Evolutionary conservation across 2,113 vertebrate genomes (phyloP).

Genomic region (Bolborhynchus lineola): DNA sequence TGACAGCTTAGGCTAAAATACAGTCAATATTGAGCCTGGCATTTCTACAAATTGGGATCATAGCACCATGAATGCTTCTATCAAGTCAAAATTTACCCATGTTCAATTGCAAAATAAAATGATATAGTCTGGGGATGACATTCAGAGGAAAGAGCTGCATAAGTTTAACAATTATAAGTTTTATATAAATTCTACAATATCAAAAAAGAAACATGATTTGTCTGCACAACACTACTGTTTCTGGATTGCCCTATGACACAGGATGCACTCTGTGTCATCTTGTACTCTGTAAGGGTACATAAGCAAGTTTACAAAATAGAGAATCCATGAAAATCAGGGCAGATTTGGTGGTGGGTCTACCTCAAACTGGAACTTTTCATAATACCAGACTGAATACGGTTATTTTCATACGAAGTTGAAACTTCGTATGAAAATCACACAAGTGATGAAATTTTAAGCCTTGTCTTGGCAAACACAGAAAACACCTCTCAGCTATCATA

Average conservation of each 20-base stretch:
- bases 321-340: neutral
- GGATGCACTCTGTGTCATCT: neutral
- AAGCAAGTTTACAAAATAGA: neutral
- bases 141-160: neutral
- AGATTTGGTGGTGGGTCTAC: neutral
- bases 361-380: neutral
- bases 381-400: neutral
- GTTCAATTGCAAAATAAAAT: neutral
- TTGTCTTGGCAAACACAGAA: neutral
- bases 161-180: neutral
- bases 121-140: neutral
- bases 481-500: neutral
- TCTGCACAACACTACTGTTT: neutral
- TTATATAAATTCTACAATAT: neutral
- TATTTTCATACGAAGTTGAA: neutral
- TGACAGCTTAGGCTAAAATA: neutral
- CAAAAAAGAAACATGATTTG: neutral
- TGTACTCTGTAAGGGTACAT: neutral
- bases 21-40: neutral
- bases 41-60: neutral
- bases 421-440: too few species aligned
- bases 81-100: neutral
- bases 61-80: neutral
- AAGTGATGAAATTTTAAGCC: neutral
- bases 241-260: neutral